Conservation (phyloP, 1,140 invertebrate genomes). For the Drosophila bifasciata region DNA sequence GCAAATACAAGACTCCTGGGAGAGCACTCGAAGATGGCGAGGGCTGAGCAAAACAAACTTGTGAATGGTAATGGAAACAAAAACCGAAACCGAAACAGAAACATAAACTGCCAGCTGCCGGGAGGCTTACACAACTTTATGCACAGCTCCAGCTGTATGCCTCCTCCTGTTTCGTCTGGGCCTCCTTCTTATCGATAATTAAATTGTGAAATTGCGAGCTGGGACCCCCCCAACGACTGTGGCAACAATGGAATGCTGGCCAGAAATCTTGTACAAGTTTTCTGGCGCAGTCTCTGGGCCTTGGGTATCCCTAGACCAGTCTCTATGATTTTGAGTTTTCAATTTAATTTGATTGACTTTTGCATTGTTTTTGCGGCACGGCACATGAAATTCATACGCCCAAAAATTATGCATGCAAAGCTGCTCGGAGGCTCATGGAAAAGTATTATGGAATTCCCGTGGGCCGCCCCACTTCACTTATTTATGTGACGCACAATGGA, state of each 20-base stretch:
- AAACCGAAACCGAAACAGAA: no score
- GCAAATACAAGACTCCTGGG: slow-evolving; percentile 19
- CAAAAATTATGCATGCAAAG: slow-evolving; percentile 72
- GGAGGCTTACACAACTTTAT: slow-evolving; percentile 48
- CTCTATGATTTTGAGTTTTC: slow-evolving; percentile 67
- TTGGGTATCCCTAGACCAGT: slow-evolving; percentile 1
- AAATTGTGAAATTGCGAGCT: slow-evolving; percentile 51
- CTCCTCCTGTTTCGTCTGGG: not conserved
- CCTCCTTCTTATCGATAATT: slow-evolving; percentile 44
- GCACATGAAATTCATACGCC: slow-evolving; percentile 57
- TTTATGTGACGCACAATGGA: slow-evolving; percentile 38
- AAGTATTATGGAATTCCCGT: slow-evolving; percentile 59
- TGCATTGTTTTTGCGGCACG: slow-evolving; percentile 53
- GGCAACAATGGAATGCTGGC: slow-evolving; percentile 34
- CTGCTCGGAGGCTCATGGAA: slow-evolving; percentile 41
- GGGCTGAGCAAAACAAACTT: slow-evolving; percentile 31
- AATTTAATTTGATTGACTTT: slow-evolving; percentile 79
- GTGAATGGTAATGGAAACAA: slow-evolving; percentile 38
- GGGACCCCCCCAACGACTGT: not conserved
- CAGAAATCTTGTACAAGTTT: slow-evolving; percentile 37
- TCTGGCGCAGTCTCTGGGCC: slow-evolving; percentile 12
- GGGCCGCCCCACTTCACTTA: slow-evolving; percentile 64
- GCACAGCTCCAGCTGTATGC: not conserved
- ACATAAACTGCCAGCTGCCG: slow-evolving; percentile 46
- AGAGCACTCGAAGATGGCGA: slow-evolving; percentile 3